A percentile compares a stretch with the other conserved stretches of the same genome.
Evolutionary conservation across 53 echinoderm and acorn worm genomes (phyloP).

Genomic region (Henricia sp.): DNA sequence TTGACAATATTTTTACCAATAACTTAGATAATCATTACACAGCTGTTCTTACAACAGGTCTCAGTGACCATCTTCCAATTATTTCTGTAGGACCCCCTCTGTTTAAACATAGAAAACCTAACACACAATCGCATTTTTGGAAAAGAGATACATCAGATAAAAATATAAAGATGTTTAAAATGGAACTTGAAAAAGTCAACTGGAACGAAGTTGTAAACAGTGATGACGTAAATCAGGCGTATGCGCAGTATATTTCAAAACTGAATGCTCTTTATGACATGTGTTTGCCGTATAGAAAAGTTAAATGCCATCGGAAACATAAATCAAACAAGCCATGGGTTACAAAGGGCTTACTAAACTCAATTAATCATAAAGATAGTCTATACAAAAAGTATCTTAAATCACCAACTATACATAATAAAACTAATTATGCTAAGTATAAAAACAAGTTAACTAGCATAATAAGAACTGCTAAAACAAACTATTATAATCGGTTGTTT

Average conservation of each 20-base stretch:
- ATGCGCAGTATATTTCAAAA: background rate
- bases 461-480: too few species aligned
- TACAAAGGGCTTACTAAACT: background rate
- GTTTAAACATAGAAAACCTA: background rate
- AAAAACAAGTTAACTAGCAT: too few species aligned
- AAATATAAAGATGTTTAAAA: background rate
- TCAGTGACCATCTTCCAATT: background rate
- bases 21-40: background rate
- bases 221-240: background rate
- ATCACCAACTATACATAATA: too few species aligned
- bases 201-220: background rate
- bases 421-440: too few species aligned
- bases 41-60: background rate
- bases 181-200: background rate
- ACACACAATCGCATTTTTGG: background rate
- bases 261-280: background rate
- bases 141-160: background rate
- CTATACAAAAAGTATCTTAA: too few species aligned
- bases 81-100: background rate
- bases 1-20: conserved; percentile 11
- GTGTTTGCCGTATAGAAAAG: background rate
- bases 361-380: background rate
- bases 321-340: background rate
- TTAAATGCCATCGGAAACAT: background rate
- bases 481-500: too few species aligned